Evolutionary conservation across 2,888 invertebrate genomes (phyloP).

Genomic region (Antheraea yamamai): DNA sequence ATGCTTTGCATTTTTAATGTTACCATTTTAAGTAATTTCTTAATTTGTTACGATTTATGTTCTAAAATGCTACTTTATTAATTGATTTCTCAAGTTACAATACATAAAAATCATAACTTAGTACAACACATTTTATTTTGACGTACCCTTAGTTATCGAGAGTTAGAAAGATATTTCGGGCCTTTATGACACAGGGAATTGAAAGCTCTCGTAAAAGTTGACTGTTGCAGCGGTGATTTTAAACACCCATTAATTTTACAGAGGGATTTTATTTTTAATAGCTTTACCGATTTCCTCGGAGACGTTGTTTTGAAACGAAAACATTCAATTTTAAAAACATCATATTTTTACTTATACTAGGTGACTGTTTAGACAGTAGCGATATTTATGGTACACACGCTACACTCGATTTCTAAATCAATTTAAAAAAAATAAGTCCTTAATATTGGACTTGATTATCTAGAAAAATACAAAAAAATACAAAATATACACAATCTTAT

Average conservation of each 20-base stretch:
- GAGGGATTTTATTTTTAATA: slow-evolving; percentile 32
- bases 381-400: too few relatives aligned
- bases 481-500: too few relatives aligned
- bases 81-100: not conserved
- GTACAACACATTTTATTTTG: not conserved
- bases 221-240: slow-evolving; percentile 33
- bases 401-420: too few relatives aligned
- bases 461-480: too few relatives aligned
- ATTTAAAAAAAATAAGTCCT: too few relatives aligned
- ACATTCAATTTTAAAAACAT: not conserved
- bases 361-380: too few relatives aligned
- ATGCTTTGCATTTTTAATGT: not conserved
- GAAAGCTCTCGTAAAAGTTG: slow-evolving; percentile 36
- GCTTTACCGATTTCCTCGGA: slow-evolving; percentile 28
- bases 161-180: slow-evolving; percentile 18
- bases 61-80: not conserved
- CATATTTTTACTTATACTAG: not conserved
- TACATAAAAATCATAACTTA: not conserved
- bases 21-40: not conserved
- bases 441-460: too few relatives aligned
- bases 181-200: slow-evolving; percentile 36
- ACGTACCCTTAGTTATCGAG: not conserved
- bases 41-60: not conserved
- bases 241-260: slow-evolving; percentile 34
- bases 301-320: slow-evolving; percentile 13